phyloP scores from a whole-genome alignment of 2,888 invertebrate species.

The Yponomeuta evonymella region DNA sequence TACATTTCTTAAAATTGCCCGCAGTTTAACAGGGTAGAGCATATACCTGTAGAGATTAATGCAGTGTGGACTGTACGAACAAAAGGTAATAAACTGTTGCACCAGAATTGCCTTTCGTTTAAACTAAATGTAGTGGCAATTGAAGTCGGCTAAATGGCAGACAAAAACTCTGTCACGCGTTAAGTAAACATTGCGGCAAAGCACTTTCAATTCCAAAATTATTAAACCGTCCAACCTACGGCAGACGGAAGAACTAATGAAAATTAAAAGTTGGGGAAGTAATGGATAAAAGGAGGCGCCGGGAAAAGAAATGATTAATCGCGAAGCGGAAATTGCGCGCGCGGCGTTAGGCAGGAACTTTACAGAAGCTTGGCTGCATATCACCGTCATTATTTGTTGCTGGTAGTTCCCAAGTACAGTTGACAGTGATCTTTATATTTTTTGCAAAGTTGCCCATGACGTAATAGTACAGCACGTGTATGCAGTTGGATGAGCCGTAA shows the following conservation, averaged over 20 bases:
- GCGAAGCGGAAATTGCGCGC: constrained; percentile 47
- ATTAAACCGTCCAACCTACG: constrained; percentile 33
- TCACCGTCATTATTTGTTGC: constrained; percentile 32
- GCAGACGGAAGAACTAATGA: constrained; percentile 30
- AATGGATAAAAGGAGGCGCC: constrained; percentile 43
- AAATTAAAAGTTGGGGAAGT: constrained; percentile 36
- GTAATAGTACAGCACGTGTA: no score
- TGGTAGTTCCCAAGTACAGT: no score
- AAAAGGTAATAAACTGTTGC: no score
- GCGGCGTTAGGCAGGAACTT: constrained; percentile 25
- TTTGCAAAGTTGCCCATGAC: no score
- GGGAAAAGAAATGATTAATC: constrained; percentile 61
- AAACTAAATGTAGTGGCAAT: neutral
- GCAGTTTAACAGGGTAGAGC: no score
- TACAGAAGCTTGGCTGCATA: constrained; percentile 33
- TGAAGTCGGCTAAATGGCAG: neutral
- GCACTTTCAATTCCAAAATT: constrained; percentile 18
- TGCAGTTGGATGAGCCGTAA: no score
- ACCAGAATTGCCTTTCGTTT: no score
- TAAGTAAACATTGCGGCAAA: neutral
- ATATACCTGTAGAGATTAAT: no score
- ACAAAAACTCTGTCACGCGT: neutral
- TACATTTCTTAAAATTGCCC: no score
- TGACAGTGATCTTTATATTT: no score
- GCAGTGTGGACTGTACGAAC: no score